Evolutionary conservation across 2,888 invertebrate genomes (phyloP).

Genomic region (Fragum sueziense): DNA sequence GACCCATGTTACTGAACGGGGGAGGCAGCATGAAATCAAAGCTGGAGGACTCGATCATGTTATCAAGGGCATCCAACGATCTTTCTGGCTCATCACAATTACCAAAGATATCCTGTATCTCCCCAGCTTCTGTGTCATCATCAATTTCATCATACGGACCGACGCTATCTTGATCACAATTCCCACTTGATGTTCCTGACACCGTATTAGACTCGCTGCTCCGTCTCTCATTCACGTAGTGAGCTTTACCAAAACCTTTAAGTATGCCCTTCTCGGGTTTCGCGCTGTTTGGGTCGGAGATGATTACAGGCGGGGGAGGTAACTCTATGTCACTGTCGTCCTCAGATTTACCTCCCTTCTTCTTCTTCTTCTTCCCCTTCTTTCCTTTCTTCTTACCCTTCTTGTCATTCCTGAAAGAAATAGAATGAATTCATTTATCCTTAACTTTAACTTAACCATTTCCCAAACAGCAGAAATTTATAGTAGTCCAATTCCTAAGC

Average conservation of each 20-base stretch:
- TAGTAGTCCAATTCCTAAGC: no score
- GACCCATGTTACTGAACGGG: constrained; percentile 69
- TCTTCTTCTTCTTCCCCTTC: constrained; percentile 69
- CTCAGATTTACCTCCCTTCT: constrained; percentile 69
- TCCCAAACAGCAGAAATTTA: no score
- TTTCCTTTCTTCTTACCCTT: constrained; percentile 44
- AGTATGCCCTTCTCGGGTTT: constrained; percentile 79
- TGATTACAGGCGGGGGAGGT: constrained; percentile 76
- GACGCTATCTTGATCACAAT: constrained; percentile 69
- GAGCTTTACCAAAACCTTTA: constrained; percentile 68
- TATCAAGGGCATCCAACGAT: constrained; percentile 69
- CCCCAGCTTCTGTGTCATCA: constrained; percentile 72
- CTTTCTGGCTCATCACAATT: constrained; percentile 65
- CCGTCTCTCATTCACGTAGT: constrained; percentile 61
- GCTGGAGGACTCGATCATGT: constrained; percentile 73
- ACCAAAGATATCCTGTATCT: constrained; percentile 75
- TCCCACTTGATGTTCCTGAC: constrained; percentile 60
- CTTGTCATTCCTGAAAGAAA: constrained; percentile 62
- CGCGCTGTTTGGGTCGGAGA: constrained; percentile 75
- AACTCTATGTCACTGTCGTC: constrained; percentile 77
- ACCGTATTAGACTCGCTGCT: constrained; percentile 70
- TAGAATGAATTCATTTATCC: neutral
- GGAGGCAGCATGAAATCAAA: constrained; percentile 77
- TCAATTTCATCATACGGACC: constrained; percentile 74
- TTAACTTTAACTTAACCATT: no score